Evolutionary conservation across 2,113 vertebrate genomes (phyloP).

Genomic region (Xiphorhynchus elegans): DNA sequence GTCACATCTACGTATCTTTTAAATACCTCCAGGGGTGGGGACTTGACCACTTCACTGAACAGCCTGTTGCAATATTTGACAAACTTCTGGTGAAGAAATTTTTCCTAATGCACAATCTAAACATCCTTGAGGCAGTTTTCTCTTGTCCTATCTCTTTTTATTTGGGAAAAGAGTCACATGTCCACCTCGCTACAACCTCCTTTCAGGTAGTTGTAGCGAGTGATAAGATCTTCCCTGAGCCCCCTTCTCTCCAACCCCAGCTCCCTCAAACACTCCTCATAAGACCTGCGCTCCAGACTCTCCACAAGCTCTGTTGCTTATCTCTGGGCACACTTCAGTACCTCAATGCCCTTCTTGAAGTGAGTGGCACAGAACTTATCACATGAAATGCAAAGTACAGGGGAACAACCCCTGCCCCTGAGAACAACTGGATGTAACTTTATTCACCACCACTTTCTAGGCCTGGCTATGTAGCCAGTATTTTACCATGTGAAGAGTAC

Average conservation of each 20-base stretch:
- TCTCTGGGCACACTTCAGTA: not conserved
- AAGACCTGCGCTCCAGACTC: not conserved
- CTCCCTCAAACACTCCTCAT: not conserved
- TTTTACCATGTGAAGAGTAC: not conserved
- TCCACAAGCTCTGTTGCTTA: not conserved
- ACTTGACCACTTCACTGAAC: not conserved
- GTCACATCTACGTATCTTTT: not conserved
- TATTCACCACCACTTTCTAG: not conserved
- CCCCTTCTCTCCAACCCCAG: not conserved
- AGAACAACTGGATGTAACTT: not conserved
- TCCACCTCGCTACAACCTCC: not conserved
- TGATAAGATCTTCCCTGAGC: not conserved
- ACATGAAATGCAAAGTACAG: not conserved
- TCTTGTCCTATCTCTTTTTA: not conserved
- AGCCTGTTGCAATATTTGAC: not conserved
- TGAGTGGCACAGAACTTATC: not conserved
- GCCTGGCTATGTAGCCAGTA: not conserved
- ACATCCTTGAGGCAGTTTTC: not conserved
- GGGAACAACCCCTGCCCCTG: not conserved
- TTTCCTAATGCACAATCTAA: not conserved
- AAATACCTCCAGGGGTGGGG: not conserved
- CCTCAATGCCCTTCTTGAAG: not conserved
- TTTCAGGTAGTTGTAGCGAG: not conserved
- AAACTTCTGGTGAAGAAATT: not conserved
- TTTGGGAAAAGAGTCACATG: not conserved